Evolutionary conservation across 2,113 vertebrate genomes (phyloP).

Genomic region (Procavia capensis): DNA sequence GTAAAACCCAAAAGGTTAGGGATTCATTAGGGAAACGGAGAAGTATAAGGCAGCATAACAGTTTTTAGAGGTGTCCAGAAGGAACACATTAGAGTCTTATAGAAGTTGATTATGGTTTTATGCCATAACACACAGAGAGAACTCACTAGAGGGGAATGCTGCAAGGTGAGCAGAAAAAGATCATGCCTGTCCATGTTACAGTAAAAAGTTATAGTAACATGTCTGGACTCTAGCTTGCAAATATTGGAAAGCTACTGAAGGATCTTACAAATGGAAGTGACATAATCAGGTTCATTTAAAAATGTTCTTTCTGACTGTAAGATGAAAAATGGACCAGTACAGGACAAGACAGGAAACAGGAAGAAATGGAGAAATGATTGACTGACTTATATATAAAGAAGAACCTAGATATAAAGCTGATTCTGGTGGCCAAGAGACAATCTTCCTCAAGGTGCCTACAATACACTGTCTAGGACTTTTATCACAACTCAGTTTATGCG

Average conservation of each 20-base stretch:
- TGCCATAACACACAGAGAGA: not conserved
- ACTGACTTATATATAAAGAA: no score
- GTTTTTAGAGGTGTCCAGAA: no score
- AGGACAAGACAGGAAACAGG: not conserved
- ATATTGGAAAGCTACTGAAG: not conserved
- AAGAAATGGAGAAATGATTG: not conserved
- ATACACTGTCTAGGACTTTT: not conserved
- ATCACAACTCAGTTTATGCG: not conserved
- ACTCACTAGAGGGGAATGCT: no score
- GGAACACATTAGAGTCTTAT: no score
- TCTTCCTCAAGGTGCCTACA: not conserved
- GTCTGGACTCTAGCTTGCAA: not conserved
- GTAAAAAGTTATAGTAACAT: not conserved
- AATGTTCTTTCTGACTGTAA: not conserved
- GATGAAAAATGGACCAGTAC: slow-evolving; percentile 11
- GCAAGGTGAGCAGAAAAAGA: not conserved
- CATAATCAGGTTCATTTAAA: slow-evolving; percentile 46
- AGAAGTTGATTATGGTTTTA: not conserved
- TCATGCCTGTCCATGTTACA: not conserved
- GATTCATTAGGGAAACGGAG: not conserved
- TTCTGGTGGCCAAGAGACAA: not conserved
- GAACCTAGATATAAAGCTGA: no score
- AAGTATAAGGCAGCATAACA: not conserved
- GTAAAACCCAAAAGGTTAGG: not conserved
- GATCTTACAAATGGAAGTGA: slow-evolving; percentile 54